Evolutionary conservation across 2,797 vertebrate species (phyloP), one percentile per base, ranked within the genome.

Genomic region (Amniataba percoides): DNA sequence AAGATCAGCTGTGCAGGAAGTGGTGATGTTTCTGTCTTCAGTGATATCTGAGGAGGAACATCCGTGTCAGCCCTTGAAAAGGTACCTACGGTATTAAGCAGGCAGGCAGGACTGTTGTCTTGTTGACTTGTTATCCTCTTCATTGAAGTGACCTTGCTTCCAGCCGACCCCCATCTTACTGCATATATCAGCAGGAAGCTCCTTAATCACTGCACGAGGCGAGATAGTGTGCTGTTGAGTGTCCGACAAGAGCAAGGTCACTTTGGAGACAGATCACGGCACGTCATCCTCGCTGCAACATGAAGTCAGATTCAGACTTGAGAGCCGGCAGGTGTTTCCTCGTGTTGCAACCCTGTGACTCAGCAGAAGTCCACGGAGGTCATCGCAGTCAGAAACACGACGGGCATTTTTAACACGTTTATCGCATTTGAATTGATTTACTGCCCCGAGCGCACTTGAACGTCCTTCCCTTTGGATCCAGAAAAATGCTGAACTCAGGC

Each of bases 171-270:
- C 15, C 13, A n/a, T 27, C 63, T 66, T 27, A 12, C 48, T 58
- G 31, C 49, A 19, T 15, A 31, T 25, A 69, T 27, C 40, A 72
- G 43, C 53, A 57, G 67, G n/a, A 62, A 27, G 25, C 48, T 55
- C 43, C 48, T 53, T 58, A 40, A 57, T 79, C 8, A 36, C 34
- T 36, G 34, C 70, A 43, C 23, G 43, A 45, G 18, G n/a, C 39
- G 7, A 52, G 64, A 36, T 45, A 53, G 31, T 72, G 43, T 59
- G 19, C n/a, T 23, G 43, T 19, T 5, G 9, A 13, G 56, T 56
- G 19, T 61, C 39, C 46, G 49, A 21, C 13, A 18, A 61, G 23
- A 51, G 13, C 43, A 69, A 23, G 23, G 69, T 69, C 56, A 58
- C 19, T 56, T 25, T 40, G 12, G 39, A 39, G 45, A 40, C 7